Evolutionary conservation across 2,888 invertebrate genomes (phyloP).

Genomic region (Drosophila ustulata): DNA sequence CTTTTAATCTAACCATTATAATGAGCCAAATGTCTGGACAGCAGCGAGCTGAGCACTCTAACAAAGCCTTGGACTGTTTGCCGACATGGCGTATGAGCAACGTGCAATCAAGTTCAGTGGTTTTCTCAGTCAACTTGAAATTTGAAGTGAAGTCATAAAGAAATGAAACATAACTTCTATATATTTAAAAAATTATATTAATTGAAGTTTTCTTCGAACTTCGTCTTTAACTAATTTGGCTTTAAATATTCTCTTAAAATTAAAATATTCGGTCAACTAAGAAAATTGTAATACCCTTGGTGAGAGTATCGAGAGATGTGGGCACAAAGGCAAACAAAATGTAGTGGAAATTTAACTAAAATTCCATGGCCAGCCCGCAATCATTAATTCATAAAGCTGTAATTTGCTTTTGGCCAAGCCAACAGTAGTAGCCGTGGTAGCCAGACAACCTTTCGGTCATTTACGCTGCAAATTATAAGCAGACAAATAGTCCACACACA

Average conservation of each 20-base stretch:
- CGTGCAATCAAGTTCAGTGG: slow-evolving; percentile 15
- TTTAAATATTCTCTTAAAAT: background rate
- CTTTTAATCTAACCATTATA: slow-evolving; percentile 73
- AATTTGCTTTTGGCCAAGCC: slow-evolving; percentile 62
- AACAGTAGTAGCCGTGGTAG: slow-evolving; percentile 28
- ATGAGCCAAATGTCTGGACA: slow-evolving; percentile 53
- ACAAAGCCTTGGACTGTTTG: slow-evolving; percentile 29
- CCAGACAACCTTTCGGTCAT: slow-evolving; percentile 65
- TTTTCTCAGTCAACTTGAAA: background rate
- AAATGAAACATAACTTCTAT: too few relatives aligned
- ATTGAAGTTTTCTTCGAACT: too few relatives aligned
- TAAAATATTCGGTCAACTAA: background rate
- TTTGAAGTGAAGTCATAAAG: background rate
- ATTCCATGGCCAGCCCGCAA: slow-evolving; percentile 37
- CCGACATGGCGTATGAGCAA: slow-evolving; percentile 47
- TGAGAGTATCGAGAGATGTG: slow-evolving; percentile 3
- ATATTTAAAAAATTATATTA: too few relatives aligned
- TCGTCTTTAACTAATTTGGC: too few relatives aligned
- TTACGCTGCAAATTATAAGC: slow-evolving; percentile 62
- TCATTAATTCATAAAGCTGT: slow-evolving; percentile 74
- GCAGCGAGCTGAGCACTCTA: background rate
- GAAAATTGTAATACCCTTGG: background rate
- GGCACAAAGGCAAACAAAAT: slow-evolving; percentile 31
- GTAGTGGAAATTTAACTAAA: slow-evolving; percentile 41
- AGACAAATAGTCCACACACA: slow-evolving; percentile 56